Conservation (phyloP, 2,113 vertebrate genomes). For the Cavia aperea region DNA sequence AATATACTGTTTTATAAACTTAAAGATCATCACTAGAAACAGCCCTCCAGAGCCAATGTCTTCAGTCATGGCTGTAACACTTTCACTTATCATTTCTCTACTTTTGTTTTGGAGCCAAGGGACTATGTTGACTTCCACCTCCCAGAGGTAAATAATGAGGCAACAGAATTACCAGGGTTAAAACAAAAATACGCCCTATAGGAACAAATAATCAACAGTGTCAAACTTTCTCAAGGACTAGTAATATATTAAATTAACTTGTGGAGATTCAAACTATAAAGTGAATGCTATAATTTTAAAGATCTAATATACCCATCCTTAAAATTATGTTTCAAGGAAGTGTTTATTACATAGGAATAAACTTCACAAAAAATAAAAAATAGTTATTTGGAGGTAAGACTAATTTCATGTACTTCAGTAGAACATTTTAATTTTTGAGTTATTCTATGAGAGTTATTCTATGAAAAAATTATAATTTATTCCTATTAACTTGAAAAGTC, state of each 20-base stretch:
- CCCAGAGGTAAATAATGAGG: neutral
- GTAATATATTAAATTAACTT: neutral
- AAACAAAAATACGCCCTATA: neutral
- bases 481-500: conserved; percentile 13
- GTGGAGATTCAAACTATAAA: neutral
- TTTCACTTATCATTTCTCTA: accelerated
- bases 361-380: neutral
- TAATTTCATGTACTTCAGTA: neutral
- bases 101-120: neutral
- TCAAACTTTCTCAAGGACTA: neutral
- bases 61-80: accelerated
- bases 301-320: neutral
- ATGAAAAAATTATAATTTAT: conserved; percentile 26
- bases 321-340: neutral
- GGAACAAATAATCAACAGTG: neutral
- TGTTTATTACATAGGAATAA: neutral
- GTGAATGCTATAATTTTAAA: neutral
- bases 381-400: neutral
- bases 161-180: neutral
- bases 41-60: neutral
- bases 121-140: neutral
- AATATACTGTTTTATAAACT: neutral
- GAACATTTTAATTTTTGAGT: conserved; percentile 18
- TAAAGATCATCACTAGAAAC: neutral
- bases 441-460: neutral